Percentiles rank a stretch among this genome's conserved stretches.
Evolutionary conservation across 2,888 invertebrate species (phyloP).

Genomic region (Spialia ferax): DNA sequence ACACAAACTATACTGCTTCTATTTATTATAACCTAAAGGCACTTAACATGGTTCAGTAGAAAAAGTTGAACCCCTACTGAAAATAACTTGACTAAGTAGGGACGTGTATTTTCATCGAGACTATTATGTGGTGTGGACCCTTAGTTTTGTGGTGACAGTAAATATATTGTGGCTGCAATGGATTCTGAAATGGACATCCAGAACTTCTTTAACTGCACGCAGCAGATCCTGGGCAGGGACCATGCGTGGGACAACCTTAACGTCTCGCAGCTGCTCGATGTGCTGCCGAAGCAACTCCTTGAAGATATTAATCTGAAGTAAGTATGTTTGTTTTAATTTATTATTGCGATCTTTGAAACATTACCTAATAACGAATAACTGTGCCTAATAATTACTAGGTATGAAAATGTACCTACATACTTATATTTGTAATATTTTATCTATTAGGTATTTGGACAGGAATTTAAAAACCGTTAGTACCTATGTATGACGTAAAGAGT

Average conservation of each 20-base stretch:
- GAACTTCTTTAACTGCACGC: conserved; percentile 79
- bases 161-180: conserved; percentile 57
- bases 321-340: conserved; percentile 57
- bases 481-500: too few species aligned
- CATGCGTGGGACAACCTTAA: conserved; percentile 72
- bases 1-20: too few species aligned
- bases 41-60: too few species aligned
- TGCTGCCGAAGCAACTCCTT: conserved; percentile 69
- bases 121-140: not conserved
- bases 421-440: too few species aligned
- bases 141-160: conserved; percentile 13
- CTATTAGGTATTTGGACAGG: too few species aligned
- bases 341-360: too few species aligned
- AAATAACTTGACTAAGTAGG: not conserved
- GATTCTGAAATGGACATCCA: conserved; percentile 75
- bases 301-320: conserved; percentile 78
- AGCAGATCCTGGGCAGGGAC: conserved; percentile 70
- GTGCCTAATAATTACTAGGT: too few species aligned
- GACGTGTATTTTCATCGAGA: not conserved
- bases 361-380: too few species aligned
- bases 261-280: conserved; percentile 73
- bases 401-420: too few species aligned
- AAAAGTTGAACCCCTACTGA: too few species aligned
- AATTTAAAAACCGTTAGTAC: too few species aligned
- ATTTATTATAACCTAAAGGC: too few species aligned